Conservation (phyloP, 2,113 vertebrate species). For the Dasyprocta punctata region DNA sequence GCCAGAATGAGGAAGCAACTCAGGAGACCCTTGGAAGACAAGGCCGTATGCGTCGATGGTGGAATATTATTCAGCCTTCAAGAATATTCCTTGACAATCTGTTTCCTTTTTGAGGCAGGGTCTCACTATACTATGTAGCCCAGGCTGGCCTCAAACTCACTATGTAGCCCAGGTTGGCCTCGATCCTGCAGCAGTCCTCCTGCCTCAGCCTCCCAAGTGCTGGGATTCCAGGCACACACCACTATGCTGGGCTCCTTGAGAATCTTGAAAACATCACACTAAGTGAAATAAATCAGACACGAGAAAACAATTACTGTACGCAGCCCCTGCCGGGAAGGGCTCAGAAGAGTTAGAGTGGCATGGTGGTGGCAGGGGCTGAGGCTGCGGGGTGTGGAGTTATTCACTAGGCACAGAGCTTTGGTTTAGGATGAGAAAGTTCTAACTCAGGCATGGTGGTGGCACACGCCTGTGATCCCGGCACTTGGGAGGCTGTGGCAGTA, state of each 20-base stretch:
- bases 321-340: background rate
- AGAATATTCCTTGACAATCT: too few relatives aligned
- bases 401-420: background rate
- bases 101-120: background rate
- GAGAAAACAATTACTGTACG: background rate
- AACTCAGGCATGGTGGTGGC: background rate
- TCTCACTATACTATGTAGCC: background rate
- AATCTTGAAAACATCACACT: background rate
- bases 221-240: background rate
- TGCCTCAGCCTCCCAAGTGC: background rate
- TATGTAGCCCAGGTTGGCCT: background rate
- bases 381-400: accelerated
- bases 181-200: background rate
- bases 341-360: background rate
- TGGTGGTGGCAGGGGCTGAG: background rate
- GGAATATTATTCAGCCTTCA: background rate
- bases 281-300: background rate
- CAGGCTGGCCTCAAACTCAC: background rate
- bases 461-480: background rate
- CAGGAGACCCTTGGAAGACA: background rate
- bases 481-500: background rate
- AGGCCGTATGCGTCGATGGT: background rate
- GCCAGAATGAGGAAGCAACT: too few relatives aligned
- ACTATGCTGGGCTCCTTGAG: background rate
- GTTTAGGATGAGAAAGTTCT: background rate